phyloP scores from a whole-genome alignment of 2,888 invertebrate species.

The Hypsopygia costalis region DNA sequence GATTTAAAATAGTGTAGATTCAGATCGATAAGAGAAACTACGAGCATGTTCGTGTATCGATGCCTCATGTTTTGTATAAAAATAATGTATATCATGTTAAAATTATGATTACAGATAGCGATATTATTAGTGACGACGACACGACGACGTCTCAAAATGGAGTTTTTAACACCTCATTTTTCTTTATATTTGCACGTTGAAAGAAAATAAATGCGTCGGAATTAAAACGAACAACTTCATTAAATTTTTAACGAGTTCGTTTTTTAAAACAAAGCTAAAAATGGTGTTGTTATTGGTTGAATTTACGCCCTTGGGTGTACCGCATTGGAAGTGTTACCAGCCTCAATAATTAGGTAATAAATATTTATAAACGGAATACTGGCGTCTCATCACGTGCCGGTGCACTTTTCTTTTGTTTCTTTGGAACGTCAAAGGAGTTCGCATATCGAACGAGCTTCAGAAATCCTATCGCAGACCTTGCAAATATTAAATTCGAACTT shows the following conservation, averaged over 20 bases:
- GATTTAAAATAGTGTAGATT: constrained; percentile 20
- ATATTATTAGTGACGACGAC: constrained; percentile 18
- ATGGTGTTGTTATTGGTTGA: constrained; percentile 35
- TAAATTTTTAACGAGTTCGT: background rate
- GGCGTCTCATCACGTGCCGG: constrained; percentile 47
- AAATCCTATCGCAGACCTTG: no score
- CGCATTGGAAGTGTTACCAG: constrained; percentile 49
- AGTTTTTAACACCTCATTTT: constrained; percentile 7
- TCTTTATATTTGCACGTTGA: background rate
- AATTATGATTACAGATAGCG: constrained; percentile 27
- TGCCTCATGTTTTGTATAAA: constrained; percentile 13
- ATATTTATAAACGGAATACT: constrained; percentile 69
- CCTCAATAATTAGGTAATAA: constrained; percentile 71
- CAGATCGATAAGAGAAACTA: constrained; percentile 23
- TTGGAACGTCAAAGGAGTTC: constrained; percentile 44
- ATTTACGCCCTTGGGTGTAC: constrained; percentile 46
- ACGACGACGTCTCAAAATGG: background rate
- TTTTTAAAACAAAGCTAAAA: constrained; percentile 26
- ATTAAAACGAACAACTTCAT: background rate
- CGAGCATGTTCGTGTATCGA: constrained; percentile 26
- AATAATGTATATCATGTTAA: constrained; percentile 18
- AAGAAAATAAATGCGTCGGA: background rate
- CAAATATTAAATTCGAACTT: no score
- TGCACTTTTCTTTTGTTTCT: constrained; percentile 40
- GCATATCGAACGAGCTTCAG: constrained; percentile 23